These are phyloP conservation scores for Lethenteron reissneri DNA, from an alignment of 2,113 vertebrate species.

Conservation along the genomic window DNA sequence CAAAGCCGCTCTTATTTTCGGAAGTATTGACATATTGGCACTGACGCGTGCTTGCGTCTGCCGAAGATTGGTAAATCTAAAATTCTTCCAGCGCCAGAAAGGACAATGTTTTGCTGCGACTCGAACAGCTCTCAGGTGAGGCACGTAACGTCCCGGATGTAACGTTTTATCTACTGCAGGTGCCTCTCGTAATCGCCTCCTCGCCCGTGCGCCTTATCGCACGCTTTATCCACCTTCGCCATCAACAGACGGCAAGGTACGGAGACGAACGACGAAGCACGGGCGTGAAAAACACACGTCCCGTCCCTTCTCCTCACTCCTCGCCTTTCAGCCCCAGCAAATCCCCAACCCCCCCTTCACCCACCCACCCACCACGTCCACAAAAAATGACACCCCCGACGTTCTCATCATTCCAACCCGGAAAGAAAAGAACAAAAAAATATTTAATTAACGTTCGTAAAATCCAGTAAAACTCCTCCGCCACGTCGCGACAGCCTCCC, in stretches of 20 bases:
- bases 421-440: not conserved
- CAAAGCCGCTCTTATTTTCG: no score
- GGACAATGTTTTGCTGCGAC: no score
- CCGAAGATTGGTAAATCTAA: no score
- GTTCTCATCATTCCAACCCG: not conserved
- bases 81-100: no score
- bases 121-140: no score
- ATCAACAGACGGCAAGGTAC: not conserved
- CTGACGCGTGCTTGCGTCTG: no score
- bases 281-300: not conserved
- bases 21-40: no score
- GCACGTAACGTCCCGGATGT: no score
- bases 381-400: not conserved
- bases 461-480: not conserved
- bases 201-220: not conserved
- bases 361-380: not conserved
- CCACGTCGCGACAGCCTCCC: not conserved
- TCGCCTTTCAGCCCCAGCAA: no score
- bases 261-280: not conserved
- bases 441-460: not conserved
- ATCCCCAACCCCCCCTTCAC: no score
- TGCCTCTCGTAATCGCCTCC: no score
- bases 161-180: no score
- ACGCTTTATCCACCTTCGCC: not conserved
- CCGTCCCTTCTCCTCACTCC: not conserved